Evolutionary conservation across 2,888 invertebrate genomes (phyloP), one percentile per base, ranked within the genome.

Genomic region (Drosophila ustulata): DNA sequence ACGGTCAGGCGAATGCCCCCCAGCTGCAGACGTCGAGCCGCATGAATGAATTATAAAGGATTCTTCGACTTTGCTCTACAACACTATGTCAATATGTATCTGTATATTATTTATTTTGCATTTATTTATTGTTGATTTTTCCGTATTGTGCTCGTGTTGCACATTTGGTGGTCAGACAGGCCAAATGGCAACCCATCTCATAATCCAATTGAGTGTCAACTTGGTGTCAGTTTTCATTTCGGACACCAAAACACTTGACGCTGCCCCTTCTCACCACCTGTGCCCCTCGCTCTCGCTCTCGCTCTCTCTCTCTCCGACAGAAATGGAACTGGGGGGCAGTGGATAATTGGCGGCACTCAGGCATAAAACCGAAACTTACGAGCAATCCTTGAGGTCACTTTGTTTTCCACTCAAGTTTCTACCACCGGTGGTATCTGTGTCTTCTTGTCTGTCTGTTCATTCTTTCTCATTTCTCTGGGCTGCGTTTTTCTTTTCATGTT

Each of bases 191-290:
- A 66, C 62, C 55, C 49, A 56, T 46, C 68, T 70, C 67, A 77
- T 80, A 80, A 89, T 77, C 77, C 77, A 87, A 89, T 88, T 87
- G 64, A 79, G 72, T 82, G 88, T 78, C 80, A 75, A 77, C 70
- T 80, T 68, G 88, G 88, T 87, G 81, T 89, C 90, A 82, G 51
- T 78, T 89, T 89, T 84, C 82, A 75, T 82, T 89, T 66, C 62
- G 55, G 57, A 75, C 68, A 83, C 61, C 56, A 49, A 67, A 73
- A 80, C 77, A 82, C 68, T 65, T 72, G 65, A 34, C 32, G 32
- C 32, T 11, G 4, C 37, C 9, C 28, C 28, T 13, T 23, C 28
- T 9, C 26, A 13, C 41, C 18, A 18, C 18, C 18, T 18, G 18
- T 18, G 26, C 34, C 30, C 26, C 28, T 32, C 18, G 30, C 45